Percentiles rank a stretch among this genome's conserved stretches.
These are phyloP conservation scores for Ferdinandea cuprea DNA, from an alignment of 2,888 invertebrate species.

Conservation along the genomic window DNA sequence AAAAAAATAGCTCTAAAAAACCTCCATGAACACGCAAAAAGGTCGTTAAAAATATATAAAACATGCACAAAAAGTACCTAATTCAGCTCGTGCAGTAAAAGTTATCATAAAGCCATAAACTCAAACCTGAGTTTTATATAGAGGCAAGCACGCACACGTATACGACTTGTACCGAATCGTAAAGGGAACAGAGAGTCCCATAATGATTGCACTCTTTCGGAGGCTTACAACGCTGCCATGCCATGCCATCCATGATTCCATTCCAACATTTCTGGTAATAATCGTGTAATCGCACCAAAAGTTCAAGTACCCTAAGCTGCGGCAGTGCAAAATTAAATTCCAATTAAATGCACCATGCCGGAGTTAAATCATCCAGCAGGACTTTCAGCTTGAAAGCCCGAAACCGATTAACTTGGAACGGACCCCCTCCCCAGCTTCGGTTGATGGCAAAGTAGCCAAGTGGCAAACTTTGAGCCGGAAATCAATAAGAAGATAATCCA, in stretches of 20 bases:
- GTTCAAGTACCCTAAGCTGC: slow-evolving; percentile 49
- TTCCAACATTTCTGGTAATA: slow-evolving; percentile 39
- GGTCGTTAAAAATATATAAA: slow-evolving; percentile 44
- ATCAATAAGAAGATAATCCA: slow-evolving; percentile 73
- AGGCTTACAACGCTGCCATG: slow-evolving; percentile 13
- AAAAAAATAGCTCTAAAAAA: no score
- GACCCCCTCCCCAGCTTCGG: no score
- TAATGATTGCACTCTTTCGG: slow-evolving; percentile 38
- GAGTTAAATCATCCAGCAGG: slow-evolving; percentile 51
- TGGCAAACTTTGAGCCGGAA: slow-evolving; percentile 61
- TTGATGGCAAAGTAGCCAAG: slow-evolving; percentile 22
- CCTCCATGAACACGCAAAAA: slow-evolving; percentile 37
- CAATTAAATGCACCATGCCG: slow-evolving; percentile 66
- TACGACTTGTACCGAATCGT: slow-evolving; percentile 16
- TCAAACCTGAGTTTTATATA: slow-evolving; percentile 17
- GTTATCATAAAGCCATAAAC: slow-evolving; percentile 54
- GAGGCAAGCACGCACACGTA: slow-evolving; percentile 9
- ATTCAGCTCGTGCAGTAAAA: slow-evolving; percentile 38
- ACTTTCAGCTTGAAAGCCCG: slow-evolving; percentile 18
- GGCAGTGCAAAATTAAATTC: slow-evolving; percentile 55
- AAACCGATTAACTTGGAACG: slow-evolving; percentile 27
- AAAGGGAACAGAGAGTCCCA: slow-evolving; percentile 13
- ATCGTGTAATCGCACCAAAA: slow-evolving; percentile 59
- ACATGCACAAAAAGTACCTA: slow-evolving; percentile 24
- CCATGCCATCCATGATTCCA: not conserved